Percentiles rank a stretch among this genome's conserved stretches.
These are phyloP conservation scores for Bufo bufo DNA, from an alignment of 2,113 vertebrate genomes.

Conservation along the genomic window DNA sequence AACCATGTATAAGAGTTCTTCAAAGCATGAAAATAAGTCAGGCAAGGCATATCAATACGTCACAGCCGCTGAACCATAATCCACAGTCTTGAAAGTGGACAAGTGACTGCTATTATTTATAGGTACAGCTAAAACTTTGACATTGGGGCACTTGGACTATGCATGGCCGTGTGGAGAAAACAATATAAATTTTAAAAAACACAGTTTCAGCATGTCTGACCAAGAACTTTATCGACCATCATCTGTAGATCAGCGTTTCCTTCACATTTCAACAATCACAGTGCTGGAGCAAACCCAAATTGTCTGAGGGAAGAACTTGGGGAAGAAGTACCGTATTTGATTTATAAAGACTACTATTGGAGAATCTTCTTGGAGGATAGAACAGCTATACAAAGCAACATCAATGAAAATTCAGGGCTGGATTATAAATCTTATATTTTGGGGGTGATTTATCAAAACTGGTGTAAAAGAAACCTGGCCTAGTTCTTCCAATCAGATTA, in stretches of 20 bases:
- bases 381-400: background rate
- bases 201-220: conserved; percentile 1
- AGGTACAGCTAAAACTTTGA: conserved; percentile 34
- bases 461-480: too few species aligned
- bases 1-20: conserved; percentile 43
- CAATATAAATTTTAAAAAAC: background rate
- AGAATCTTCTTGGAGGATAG: background rate
- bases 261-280: background rate
- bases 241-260: background rate
- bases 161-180: background rate
- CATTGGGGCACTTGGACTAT: conserved; percentile 19
- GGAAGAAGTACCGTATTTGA: too few species aligned
- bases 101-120: conserved; percentile 22
- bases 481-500: too few species aligned
- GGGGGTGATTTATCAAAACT: too few species aligned
- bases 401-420: background rate
- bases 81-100: conserved; percentile 31
- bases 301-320: background rate
- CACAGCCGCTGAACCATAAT: conserved; percentile 43
- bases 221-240: background rate
- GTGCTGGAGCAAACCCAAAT: background rate
- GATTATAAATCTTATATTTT: background rate
- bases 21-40: conserved; percentile 54
- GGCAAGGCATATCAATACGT: conserved; percentile 49
- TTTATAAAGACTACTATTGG: background rate